Evolutionary conservation across 2,888 invertebrate species (phyloP).

Genomic region (Cephus rjabovi): DNA sequence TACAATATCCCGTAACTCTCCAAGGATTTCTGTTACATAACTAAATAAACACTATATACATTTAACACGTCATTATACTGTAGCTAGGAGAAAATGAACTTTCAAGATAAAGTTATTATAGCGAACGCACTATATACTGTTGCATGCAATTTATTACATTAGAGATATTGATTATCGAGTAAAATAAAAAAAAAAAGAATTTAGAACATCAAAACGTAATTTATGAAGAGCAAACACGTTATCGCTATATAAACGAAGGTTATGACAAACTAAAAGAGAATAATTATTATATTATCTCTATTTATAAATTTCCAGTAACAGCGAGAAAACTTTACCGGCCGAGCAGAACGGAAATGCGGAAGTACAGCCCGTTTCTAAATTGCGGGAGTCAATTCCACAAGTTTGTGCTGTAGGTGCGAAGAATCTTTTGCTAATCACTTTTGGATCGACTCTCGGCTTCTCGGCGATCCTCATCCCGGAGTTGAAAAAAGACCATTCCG

Average conservation of each 20-base stretch:
- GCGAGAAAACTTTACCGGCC: conserved; percentile 28
- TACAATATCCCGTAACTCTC: background rate
- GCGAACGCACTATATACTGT: background rate
- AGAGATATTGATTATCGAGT: background rate
- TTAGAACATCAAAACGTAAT: background rate
- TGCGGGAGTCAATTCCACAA: conserved; percentile 74
- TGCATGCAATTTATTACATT: background rate
- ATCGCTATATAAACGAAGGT: background rate
- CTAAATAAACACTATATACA: background rate
- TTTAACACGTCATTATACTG: background rate
- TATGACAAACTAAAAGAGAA: background rate
- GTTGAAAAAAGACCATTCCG: conserved; percentile 67
- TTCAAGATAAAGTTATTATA: background rate
- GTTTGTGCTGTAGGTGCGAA: conserved; percentile 84
- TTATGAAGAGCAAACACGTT: background rate
- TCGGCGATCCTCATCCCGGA: conserved; percentile 85
- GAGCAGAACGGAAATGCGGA: conserved; percentile 42
- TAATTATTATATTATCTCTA: background rate
- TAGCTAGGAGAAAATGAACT: no score
- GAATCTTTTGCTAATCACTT: conserved; percentile 80
- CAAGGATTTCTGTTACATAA: background rate
- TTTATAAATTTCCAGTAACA: conserved; percentile 33
- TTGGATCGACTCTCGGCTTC: conserved; percentile 85
- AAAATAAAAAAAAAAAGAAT: background rate
- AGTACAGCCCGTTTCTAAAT: conserved; percentile 40